These are phyloP conservation scores for Hypothenemus hampei DNA, from an alignment of 1,140 invertebrate genomes.

Conservation along the genomic window DNA sequence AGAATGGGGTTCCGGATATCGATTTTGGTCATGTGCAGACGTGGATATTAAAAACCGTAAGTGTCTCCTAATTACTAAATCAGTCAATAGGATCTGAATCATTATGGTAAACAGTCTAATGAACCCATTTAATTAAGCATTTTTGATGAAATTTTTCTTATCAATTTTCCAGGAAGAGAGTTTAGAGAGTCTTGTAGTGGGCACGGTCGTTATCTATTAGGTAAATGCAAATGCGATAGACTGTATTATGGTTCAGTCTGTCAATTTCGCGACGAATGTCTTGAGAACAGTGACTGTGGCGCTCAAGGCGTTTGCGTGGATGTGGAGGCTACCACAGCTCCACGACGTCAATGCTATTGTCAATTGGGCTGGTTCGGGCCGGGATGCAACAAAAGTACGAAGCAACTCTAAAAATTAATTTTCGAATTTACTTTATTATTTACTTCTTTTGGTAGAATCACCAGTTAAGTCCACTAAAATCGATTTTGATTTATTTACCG, in stretches of 20 bases:
- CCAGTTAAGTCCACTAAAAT: conserved; percentile 58
- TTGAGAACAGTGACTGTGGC: conserved; percentile 76
- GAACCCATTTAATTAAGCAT: neutral
- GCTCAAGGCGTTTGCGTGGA: conserved; percentile 79
- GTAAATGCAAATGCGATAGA: conserved; percentile 75
- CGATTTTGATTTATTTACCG: conserved; percentile 63
- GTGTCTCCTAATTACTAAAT: conserved; percentile 20
- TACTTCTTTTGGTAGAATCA: conserved; percentile 51
- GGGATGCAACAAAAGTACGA: conserved; percentile 69
- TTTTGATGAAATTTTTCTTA: conserved; percentile 8
- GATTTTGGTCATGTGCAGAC: conserved; percentile 94
- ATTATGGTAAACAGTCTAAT: neutral
- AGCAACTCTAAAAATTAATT: neutral
- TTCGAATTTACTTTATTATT: neutral
- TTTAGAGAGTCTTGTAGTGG: conserved; percentile 79
- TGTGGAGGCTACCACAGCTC: conserved; percentile 70
- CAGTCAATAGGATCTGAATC: neutral
- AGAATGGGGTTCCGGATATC: conserved; percentile 80
- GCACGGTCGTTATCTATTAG: conserved; percentile 70
- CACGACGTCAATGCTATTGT: conserved; percentile 84
- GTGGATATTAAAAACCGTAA: conserved; percentile 72
- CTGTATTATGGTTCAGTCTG: conserved; percentile 75
- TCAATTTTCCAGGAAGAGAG: conserved; percentile 53
- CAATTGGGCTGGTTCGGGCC: conserved; percentile 79
- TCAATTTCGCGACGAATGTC: conserved; percentile 81